phyloP scores from a whole-genome alignment of 2,888 invertebrate genomes.

The Rhyacophila evoluta region DNA sequence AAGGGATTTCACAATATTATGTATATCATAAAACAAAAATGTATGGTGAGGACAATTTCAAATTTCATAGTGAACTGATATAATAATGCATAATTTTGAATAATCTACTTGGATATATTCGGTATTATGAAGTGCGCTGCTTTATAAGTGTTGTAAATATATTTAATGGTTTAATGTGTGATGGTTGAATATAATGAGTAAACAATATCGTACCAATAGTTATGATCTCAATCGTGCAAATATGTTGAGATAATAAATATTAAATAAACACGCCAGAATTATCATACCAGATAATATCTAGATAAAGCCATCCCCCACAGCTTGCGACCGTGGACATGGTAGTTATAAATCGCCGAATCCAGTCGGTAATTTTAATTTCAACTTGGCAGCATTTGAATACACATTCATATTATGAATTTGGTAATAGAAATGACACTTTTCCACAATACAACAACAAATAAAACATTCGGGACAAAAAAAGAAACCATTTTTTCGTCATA shows the following conservation, averaged over 20 bases:
- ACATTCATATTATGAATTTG: neutral
- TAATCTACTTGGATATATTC: too few species aligned
- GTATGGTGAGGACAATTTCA: too few species aligned
- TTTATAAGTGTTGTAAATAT: too few species aligned
- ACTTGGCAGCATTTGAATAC: slow-evolving; percentile 25
- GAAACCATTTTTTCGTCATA: too few species aligned
- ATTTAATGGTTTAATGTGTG: neutral
- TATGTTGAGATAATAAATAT: neutral
- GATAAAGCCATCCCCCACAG: neutral
- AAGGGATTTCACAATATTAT: too few species aligned
- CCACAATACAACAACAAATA: neutral
- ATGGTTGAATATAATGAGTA: too few species aligned
- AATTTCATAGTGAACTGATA: too few species aligned
- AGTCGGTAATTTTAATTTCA: slow-evolving; percentile 23
- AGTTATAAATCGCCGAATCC: slow-evolving; percentile 27
- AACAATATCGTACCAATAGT: too few species aligned
- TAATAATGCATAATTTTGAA: too few species aligned
- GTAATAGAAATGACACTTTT: neutral
- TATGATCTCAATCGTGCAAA: neutral
- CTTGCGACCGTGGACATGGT: slow-evolving; percentile 1
- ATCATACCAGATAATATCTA: neutral
- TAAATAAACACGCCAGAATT: neutral
- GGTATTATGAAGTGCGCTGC: too few species aligned
- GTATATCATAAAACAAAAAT: too few species aligned
- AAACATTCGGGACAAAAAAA: too few species aligned